A percentile compares a stretch with the other conserved stretches of the same genome.
Conservation (phyloP, 1,140 invertebrate species). For the Drosophila repleta region DNA sequence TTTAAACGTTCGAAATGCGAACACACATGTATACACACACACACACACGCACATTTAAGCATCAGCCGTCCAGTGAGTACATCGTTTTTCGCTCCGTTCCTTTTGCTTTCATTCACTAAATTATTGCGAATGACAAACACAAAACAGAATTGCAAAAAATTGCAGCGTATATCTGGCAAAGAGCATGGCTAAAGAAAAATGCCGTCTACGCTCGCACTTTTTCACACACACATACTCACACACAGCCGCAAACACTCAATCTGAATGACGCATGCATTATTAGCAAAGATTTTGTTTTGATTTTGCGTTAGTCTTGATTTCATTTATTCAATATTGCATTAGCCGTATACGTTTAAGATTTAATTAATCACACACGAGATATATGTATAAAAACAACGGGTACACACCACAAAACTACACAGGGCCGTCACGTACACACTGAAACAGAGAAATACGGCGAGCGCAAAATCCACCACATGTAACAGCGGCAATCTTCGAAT, state of each 20-base stretch:
- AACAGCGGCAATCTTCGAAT: slow-evolving; percentile 64
- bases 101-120: slow-evolving; percentile 78
- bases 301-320: slow-evolving; percentile 24
- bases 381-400: slow-evolving; percentile 66
- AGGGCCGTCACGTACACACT: slow-evolving; percentile 45
- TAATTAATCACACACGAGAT: slow-evolving; percentile 65
- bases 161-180: slow-evolving; percentile 68
- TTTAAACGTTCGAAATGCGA: slow-evolving; percentile 13
- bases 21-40: slow-evolving; percentile 30
- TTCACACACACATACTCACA: slow-evolving; percentile 22
- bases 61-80: slow-evolving; percentile 54
- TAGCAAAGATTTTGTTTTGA: slow-evolving; percentile 50
- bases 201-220: slow-evolving; percentile 62
- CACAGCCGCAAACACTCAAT: slow-evolving; percentile 5
- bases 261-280: slow-evolving; percentile 40
- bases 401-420: slow-evolving; percentile 68
- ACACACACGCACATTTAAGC: slow-evolving; percentile 18
- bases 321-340: slow-evolving; percentile 19
- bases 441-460: slow-evolving; percentile 40
- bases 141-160: slow-evolving; percentile 78
- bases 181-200: slow-evolving; percentile 72
- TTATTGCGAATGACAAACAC: slow-evolving; percentile 76
- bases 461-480: slow-evolving; percentile 69
- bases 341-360: slow-evolving; percentile 48
- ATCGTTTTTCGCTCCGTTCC: slow-evolving; percentile 69